A percentile compares a stretch with the other conserved stretches of the same genome.
These are phyloP conservation scores for Crotalus horridus DNA, from an alignment of 2,113 vertebrate genomes.

Conservation along the genomic window DNA sequence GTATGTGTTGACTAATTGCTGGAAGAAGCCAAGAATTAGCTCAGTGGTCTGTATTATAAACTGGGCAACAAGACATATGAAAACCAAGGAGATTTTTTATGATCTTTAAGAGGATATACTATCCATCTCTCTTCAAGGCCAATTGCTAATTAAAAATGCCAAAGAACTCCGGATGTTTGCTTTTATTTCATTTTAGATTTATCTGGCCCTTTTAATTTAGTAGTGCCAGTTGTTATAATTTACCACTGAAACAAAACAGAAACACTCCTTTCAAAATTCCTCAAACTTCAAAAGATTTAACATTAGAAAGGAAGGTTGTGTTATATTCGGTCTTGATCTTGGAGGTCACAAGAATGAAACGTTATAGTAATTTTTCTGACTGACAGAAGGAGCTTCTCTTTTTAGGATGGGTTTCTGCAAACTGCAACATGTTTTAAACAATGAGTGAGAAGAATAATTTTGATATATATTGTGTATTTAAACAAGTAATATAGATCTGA, in stretches of 20 bases:
- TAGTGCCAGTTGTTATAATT: neutral
- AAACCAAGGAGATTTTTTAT: neutral
- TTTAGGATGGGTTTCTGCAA: neutral
- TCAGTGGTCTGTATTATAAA: neutral
- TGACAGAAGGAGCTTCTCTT: neutral
- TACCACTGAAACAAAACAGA: neutral
- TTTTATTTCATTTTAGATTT: neutral
- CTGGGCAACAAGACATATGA: neutral
- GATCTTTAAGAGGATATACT: neutral
- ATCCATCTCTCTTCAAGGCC: conserved; percentile 40
- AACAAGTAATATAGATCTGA: neutral
- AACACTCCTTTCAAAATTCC: neutral
- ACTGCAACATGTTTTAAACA: neutral
- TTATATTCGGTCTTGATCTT: neutral
- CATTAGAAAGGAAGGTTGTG: neutral
- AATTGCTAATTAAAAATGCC: neutral
- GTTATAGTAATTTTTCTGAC: neutral
- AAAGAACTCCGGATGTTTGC: neutral
- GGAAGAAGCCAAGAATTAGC: neutral
- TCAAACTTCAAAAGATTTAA: neutral
- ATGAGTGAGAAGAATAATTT: neutral
- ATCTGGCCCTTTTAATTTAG: neutral
- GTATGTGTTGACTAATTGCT: neutral
- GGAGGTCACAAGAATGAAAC: neutral
- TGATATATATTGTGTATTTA: neutral